Conservation (phyloP, 2,888 invertebrate species). For the Parnassius mnemosyne region DNA sequence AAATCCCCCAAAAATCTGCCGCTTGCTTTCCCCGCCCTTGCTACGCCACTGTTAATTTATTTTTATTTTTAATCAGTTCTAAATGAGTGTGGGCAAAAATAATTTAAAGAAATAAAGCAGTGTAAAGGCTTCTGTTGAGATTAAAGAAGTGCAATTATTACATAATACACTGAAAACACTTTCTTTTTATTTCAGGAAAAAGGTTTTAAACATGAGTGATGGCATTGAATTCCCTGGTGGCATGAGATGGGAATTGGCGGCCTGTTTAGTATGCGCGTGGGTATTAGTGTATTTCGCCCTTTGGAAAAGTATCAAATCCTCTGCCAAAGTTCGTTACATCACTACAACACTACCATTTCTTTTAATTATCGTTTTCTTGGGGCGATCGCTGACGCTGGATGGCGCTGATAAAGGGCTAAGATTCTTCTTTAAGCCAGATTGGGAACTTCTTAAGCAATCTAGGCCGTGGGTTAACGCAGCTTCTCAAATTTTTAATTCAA, state of each 20-base stretch:
- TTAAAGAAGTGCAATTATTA: too few species aligned
- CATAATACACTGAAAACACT: too few species aligned
- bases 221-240: constrained; percentile 91
- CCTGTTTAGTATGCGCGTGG: constrained; percentile 95
- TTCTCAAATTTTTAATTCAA: constrained; percentile 95
- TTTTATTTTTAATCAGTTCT: too few species aligned
- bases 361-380: constrained; percentile 91
- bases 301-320: constrained; percentile 98
- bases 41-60: too few species aligned
- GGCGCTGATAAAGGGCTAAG: constrained; percentile 92
- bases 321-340: constrained; percentile 94
- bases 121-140: too few species aligned
- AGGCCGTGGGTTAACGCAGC: constrained; percentile 97
- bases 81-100: too few species aligned
- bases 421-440: constrained; percentile 93
- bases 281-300: constrained; percentile 96
- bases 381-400: constrained; percentile 93
- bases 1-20: too few species aligned
- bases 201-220: constrained; percentile 90
- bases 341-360: constrained; percentile 96
- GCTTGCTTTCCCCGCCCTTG: too few species aligned
- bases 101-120: too few species aligned
- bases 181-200: constrained; percentile 81
- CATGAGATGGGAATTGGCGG: constrained; percentile 93
- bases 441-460: constrained; percentile 89